Percentiles rank a stretch among this genome's conserved stretches.
Evolutionary conservation across 1,140 invertebrate species (phyloP).

Genomic region (Aethina tumida): DNA sequence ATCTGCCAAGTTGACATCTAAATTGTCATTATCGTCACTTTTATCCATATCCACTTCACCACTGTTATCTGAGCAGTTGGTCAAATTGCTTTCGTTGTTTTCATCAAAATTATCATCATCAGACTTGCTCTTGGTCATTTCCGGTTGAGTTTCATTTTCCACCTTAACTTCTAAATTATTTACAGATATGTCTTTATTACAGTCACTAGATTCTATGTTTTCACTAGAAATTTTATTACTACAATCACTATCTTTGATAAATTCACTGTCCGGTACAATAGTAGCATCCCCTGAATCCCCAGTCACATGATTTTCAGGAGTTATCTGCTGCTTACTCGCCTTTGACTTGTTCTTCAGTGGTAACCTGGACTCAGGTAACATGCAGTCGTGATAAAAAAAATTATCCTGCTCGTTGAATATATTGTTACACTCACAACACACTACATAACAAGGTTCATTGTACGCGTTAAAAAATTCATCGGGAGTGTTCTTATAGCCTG

Average conservation of each 20-base stretch:
- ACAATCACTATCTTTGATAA: conserved; percentile 5
- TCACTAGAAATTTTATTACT: conserved; percentile 7
- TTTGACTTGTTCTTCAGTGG: conserved; percentile 14
- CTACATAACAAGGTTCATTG: conserved; percentile 57
- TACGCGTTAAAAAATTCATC: conserved; percentile 54
- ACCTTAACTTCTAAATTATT: too few relatives aligned
- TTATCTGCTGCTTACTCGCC: conserved; percentile 19
- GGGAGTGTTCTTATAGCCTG: conserved; percentile 49
- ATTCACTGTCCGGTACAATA: too few relatives aligned
- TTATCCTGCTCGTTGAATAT: conserved; percentile 60
- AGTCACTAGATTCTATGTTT: too few relatives aligned
- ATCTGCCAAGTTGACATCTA: conserved; percentile 14
- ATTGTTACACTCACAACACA: conserved; percentile 68
- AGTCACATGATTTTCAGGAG: conserved; percentile 26
- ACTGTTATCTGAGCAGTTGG: conserved; percentile 3
- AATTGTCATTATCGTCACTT: conserved; percentile 10
- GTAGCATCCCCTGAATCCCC: conserved; percentile 20
- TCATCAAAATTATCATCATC: conserved; percentile 4
- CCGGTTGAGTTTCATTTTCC: not conserved
- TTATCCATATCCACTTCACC: conserved; percentile 3
- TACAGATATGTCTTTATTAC: too few relatives aligned
- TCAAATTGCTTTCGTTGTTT: not conserved
- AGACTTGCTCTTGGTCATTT: conserved; percentile 1
- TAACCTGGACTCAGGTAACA: conserved; percentile 5
- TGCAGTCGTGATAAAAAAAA: conserved; percentile 61